Conservation (phyloP, 2,113 vertebrate genomes). For the Labeo catla region DNA sequence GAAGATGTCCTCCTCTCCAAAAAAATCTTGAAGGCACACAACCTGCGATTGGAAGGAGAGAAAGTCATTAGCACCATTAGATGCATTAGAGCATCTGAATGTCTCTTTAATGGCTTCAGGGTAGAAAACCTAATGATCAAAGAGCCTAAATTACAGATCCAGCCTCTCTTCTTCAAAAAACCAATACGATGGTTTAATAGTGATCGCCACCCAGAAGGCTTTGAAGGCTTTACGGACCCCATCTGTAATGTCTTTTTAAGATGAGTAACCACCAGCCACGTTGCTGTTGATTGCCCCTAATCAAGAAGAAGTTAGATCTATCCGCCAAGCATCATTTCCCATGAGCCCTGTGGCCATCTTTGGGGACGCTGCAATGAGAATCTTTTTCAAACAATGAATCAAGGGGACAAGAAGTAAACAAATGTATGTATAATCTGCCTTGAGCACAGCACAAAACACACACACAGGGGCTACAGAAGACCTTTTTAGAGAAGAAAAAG, state of each 20-base stretch:
- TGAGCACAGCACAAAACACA: background rate
- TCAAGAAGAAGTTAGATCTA: conserved; percentile 20
- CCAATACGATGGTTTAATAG: background rate
- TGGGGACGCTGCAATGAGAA: conserved; percentile 3
- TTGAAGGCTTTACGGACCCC: background rate
- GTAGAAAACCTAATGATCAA: conserved; percentile 39
- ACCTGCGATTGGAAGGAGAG: conserved; percentile 74
- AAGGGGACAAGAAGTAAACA: conserved; percentile 7
- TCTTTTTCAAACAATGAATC: conserved; percentile 32
- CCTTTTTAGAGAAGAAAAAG: background rate
- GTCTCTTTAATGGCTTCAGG: background rate
- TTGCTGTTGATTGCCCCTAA: conserved; percentile 7
- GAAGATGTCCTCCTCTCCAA: conserved; percentile 94
- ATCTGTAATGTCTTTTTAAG: conserved; percentile 38
- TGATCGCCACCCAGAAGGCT: conserved; percentile 14
- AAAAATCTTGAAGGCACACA: conserved; percentile 95
- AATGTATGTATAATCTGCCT: background rate
- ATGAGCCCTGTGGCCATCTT: background rate
- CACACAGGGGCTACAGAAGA: background rate
- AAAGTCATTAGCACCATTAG: background rate
- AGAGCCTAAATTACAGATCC: background rate
- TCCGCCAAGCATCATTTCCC: background rate
- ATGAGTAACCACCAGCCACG: conserved; percentile 3
- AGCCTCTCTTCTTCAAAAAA: conserved; percentile 21
- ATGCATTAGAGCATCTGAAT: background rate